Evolutionary conservation across 2,797 vertebrate genomes (phyloP).

Genomic region (Enteromius fasciolatus): DNA sequence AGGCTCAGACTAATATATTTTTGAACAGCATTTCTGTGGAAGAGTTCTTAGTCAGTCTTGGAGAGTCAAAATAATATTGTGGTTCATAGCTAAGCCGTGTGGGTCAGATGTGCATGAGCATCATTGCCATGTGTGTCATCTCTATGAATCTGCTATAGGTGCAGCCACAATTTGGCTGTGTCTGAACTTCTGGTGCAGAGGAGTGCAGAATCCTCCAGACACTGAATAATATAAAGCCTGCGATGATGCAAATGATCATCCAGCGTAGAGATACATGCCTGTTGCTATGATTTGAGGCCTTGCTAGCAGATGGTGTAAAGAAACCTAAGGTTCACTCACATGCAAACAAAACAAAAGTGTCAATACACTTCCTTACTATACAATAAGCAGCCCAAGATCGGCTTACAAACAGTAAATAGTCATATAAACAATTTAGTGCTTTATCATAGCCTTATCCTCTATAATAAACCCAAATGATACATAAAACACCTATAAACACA

Average conservation of each 20-base stretch:
- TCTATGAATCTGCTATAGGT: constrained; percentile 37
- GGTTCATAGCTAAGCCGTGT: constrained; percentile 13
- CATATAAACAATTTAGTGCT: constrained; percentile 17
- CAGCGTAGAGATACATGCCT: constrained; percentile 70
- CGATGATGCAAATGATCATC: constrained; percentile 75
- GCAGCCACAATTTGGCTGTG: constrained; percentile 16
- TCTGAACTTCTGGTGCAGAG: constrained; percentile 43
- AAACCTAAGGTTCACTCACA: constrained; percentile 34
- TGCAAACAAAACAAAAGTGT: constrained; percentile 24
- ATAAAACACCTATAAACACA: neutral
- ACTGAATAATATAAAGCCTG: constrained; percentile 74
- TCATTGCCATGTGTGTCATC: constrained; percentile 61
- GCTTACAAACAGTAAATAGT: constrained; percentile 35
- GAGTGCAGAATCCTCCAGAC: constrained; percentile 64
- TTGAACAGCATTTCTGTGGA: neutral
- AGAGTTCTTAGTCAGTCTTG: neutral
- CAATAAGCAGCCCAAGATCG: constrained; percentile 21
- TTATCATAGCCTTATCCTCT: neutral
- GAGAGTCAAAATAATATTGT: neutral
- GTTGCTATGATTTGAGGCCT: constrained; percentile 69
- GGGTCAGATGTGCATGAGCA: constrained; percentile 47
- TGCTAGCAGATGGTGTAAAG: constrained; percentile 72
- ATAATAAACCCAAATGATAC: neutral
- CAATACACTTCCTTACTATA: constrained; percentile 24
- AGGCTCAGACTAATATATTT: neutral